Base-by-base conservation (phyloP, 1,140 invertebrate species). In the Gonatopus flavifemur region DNA sequence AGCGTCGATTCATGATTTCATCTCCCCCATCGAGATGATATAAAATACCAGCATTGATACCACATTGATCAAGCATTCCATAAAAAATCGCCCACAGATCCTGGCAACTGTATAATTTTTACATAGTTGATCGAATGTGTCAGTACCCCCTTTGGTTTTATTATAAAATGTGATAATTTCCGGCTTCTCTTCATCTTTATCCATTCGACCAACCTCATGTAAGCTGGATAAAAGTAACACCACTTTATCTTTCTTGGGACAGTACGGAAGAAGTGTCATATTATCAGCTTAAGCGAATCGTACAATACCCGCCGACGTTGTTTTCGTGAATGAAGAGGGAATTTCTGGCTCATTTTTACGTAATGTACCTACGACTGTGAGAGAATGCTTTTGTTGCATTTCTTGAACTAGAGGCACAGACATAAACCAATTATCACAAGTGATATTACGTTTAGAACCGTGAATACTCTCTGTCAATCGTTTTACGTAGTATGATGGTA, bases 111-210 rank as follows among this genome's bases (percentile, higher is more conserved):
- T 62, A 53, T 72, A 76, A 32, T 51, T 57, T 2, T 65, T 50
- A 55, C 68, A 69, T 46, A 69, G 64, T 45, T 76, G 46, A 54
- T 80, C 72, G n/a, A n/a, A n/a, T n/a, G n/a, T n/a, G n/a, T n/a
- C n/a, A n/a, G n/a, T n/a, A n/a, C n/a, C n/a, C n/a, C n/a, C n/a
- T n/a, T n/a, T n/a, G n/a, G n/a, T n/a, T n/a, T n/a, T n/a, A n/a
- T n/a, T n/a, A n/a, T n/a, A n/a, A n/a, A n/a, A n/a, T n/a, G n/a
- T n/a, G n/a, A n/a, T n/a, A n/a, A n/a, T n/a, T n/a, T n/a, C n/a
- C 32, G 74, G 67, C 53, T 72, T 73, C 20, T 59, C 37, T 46
- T 47, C 47, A 39, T 57, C 32, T 52, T 42, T 13, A 55, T 68
- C 43, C 2, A 55, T 52, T 40, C 28, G 5, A 22, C 30, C 39